Evolutionary conservation across 2,113 vertebrate genomes (phyloP), one percentile per base, ranked within the genome.

Genomic region (Guaruba guarouba): DNA sequence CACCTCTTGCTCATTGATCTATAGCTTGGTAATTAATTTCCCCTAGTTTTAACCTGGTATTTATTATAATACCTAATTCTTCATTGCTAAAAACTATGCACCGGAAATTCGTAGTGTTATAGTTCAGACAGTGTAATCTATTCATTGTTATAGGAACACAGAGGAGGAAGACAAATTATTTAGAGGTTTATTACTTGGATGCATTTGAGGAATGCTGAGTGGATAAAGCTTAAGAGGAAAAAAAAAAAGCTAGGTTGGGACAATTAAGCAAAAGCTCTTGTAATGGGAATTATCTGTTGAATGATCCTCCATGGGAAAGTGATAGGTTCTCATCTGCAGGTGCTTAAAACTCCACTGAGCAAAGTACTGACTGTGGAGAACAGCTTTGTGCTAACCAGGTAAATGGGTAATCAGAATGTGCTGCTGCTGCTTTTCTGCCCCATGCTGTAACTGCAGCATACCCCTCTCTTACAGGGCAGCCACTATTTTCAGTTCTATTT

Each of bases 21-120:
- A 84, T 83, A 94, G 86, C 83, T 95, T 87, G 52, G 61, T 95
- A 96, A 97, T 98, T 97, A 96, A 97, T 98, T 97, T 98, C 94
- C 95, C 93, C 95, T 95, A 78, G 91, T 95, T 97, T 97, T 97
- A 97, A 97, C 94, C 95, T 96, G 95, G 75, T 97, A 94, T 97
- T 97, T 98, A 98, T 96, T 97, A 95, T 95, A 96, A 96, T 93
- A 95, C 88, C 91, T 97, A 94, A 96, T 97, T 98, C 91, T 92
- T 98, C 96, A 97, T 95, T 97, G 96, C 92, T 96, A 88, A 96
- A 96, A 97, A 90, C 80, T 97, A 80, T 86, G 91, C 95, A 94
- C 93, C 5, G 78, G 96, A 96, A 98, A 98, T 97, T 95, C 96
- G 96, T 97, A 92, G 96, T 95, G 96, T 92, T 97, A 92, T 44